These are phyloP conservation scores for Mayetiola destructor DNA, from an alignment of 2,888 invertebrate species.

Conservation along the genomic window DNA sequence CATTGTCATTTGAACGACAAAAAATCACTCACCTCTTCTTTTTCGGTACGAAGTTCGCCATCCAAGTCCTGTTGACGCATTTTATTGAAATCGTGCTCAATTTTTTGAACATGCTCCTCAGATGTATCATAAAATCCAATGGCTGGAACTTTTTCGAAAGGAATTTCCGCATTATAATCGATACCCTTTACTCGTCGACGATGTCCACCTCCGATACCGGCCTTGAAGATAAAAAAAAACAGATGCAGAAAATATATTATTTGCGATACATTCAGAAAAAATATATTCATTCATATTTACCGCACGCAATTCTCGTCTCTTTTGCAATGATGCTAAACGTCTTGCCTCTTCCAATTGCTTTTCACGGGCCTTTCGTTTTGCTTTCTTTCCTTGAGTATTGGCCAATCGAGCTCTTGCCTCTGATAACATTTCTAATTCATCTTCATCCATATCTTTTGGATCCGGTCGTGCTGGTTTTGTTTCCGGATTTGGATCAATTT, in stretches of 20 bases:
- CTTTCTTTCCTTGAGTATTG: constrained; percentile 94
- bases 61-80: constrained; percentile 86
- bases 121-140: constrained; percentile 91
- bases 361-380: constrained; percentile 88
- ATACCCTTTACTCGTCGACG: constrained; percentile 61
- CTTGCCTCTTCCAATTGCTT: constrained; percentile 97
- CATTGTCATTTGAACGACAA: background rate
- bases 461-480: constrained; percentile 98
- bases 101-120: constrained; percentile 72
- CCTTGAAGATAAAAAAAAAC: constrained; percentile 30
- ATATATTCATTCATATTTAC: background rate
- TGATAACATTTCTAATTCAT: constrained; percentile 98
- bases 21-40: constrained; percentile 51
- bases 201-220: constrained; percentile 60
- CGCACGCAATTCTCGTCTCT: constrained; percentile 90
- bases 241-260: background rate
- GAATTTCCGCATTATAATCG: constrained; percentile 93
- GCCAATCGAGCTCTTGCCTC: constrained; percentile 96
- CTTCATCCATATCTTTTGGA: constrained; percentile 99
- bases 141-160: constrained; percentile 90
- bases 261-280: background rate
- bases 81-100: constrained; percentile 78
- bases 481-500: constrained; percentile 99
- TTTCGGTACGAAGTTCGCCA: constrained; percentile 77
- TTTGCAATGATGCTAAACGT: constrained; percentile 89